Conservation (phyloP, 2,797 vertebrate species). For the Microhierax caerulescens region DNA sequence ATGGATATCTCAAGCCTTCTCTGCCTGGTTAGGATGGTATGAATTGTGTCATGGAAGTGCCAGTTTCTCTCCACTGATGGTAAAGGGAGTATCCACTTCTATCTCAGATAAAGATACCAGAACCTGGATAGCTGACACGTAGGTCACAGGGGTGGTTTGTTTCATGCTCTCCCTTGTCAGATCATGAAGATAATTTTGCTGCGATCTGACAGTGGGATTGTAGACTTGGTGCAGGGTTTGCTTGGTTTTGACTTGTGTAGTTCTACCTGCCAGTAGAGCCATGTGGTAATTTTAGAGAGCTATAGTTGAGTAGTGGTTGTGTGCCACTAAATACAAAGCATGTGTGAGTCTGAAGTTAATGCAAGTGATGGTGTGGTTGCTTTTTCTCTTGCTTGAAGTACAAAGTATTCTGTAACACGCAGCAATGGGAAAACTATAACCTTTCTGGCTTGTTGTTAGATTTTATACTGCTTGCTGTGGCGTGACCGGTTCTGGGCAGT, state of each 20-base stretch:
- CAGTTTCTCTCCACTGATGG: background rate
- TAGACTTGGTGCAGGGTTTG: background rate
- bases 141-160: background rate
- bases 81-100: background rate
- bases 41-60: background rate
- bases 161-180: background rate
- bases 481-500: slow-evolving; percentile 89
- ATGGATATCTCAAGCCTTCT: background rate
- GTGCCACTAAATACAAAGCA: background rate
- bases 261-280: background rate
- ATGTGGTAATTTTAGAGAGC: background rate
- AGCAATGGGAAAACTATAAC: background rate
- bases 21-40: background rate
- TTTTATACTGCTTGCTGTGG: slow-evolving; percentile 82
- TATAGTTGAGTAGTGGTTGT: background rate
- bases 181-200: background rate
- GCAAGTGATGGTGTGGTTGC: background rate
- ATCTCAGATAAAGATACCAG: background rate
- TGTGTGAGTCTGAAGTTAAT: background rate
- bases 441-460: slow-evolving; percentile 39
- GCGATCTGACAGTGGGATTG: background rate
- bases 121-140: background rate
- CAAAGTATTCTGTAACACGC: background rate
- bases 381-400: background rate
- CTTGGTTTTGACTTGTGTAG: background rate